Evolutionary conservation across 2,113 vertebrate species (phyloP).

Genomic region (Melanerpes aurifrons): DNA sequence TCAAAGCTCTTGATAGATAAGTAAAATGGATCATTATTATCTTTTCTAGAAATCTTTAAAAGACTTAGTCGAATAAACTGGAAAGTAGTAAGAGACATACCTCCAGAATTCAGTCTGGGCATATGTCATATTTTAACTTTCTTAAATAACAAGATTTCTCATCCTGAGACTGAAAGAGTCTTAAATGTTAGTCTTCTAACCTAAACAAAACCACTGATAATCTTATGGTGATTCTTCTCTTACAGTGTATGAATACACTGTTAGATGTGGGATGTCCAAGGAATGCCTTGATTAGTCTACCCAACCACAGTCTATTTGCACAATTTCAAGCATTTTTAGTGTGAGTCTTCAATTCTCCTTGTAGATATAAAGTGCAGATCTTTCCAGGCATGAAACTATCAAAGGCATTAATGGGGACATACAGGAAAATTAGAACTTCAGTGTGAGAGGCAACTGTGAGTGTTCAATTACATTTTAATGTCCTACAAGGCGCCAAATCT

Average conservation of each 20-base stretch:
- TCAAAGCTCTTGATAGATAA: constrained; percentile 67
- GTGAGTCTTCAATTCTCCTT: not conserved
- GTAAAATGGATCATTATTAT: constrained; percentile 71
- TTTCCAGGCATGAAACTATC: not conserved
- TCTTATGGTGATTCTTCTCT: not conserved
- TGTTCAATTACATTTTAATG: not conserved
- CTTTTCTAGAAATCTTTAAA: constrained; percentile 66
- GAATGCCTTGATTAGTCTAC: not conserved
- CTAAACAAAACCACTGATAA: not conserved
- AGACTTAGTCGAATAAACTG: constrained; percentile 46
- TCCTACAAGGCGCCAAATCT: not conserved
- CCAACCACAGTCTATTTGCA: not conserved
- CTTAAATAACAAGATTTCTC: not conserved
- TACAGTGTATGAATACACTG: not conserved
- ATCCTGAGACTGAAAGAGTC: not conserved
- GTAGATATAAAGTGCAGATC: not conserved
- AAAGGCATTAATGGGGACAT: not conserved
- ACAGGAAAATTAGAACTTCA: not conserved
- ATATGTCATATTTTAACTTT: not conserved
- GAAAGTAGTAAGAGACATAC: not conserved
- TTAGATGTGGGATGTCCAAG: not conserved
- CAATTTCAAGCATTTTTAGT: not conserved
- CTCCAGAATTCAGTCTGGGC: not conserved
- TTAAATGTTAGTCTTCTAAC: constrained; percentile 14
- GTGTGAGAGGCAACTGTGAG: not conserved